Evolutionary conservation across 1,140 invertebrate species (phyloP).

Genomic region (Onthophagus taurus): DNA sequence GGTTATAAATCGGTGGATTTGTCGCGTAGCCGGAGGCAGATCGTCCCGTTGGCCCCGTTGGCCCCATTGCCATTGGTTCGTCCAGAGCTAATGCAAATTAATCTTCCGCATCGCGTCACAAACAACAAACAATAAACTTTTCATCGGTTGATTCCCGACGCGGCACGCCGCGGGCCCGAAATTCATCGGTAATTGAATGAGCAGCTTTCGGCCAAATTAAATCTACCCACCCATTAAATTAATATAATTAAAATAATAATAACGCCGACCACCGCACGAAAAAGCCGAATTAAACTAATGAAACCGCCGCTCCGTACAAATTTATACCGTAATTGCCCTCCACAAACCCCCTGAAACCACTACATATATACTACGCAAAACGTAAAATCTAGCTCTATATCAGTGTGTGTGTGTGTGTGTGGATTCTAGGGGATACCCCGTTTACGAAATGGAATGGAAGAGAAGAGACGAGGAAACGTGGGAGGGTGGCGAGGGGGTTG

Average conservation of each 20-base stretch:
- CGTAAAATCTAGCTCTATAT: conserved; percentile 6
- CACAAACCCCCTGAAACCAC: too few relatives aligned
- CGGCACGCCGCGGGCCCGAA: too few relatives aligned
- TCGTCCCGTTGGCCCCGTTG: too few relatives aligned
- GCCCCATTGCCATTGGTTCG: too few relatives aligned
- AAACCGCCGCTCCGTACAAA: conserved; percentile 1
- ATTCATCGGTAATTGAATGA: conserved; percentile 3
- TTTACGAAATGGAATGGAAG: not conserved
- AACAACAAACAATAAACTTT: too few relatives aligned
- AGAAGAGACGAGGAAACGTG: not conserved
- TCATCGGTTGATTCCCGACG: too few relatives aligned
- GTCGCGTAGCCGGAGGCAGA: too few relatives aligned
- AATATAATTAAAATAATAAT: conserved; percentile 1
- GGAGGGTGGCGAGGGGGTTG: conserved; percentile 34
- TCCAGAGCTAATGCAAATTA: too few relatives aligned
- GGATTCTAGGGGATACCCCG: not conserved
- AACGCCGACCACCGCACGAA: not conserved
- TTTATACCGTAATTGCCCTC: too few relatives aligned
- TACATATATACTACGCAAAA: conserved; percentile 11
- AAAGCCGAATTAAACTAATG: conserved; percentile 7
- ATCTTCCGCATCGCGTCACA: too few relatives aligned
- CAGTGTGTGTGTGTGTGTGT: not conserved
- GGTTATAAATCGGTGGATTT: too few relatives aligned
- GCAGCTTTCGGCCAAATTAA: not conserved
- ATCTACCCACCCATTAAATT: not conserved